Evolutionary conservation across 2,113 vertebrate genomes (phyloP), one percentile per base, ranked within the genome.

Genomic region (Dermatemys mawii): DNA sequence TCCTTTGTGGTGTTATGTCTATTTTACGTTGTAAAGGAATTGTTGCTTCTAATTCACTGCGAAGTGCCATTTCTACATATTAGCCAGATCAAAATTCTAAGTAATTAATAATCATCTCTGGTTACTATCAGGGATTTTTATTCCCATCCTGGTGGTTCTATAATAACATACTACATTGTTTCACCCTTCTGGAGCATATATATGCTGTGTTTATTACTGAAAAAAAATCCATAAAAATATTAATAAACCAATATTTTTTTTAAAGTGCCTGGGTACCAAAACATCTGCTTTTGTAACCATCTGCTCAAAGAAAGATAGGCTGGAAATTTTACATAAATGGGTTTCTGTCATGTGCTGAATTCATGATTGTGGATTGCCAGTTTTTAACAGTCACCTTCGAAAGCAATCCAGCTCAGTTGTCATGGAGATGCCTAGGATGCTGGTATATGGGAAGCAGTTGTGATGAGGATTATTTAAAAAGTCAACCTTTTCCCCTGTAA

Each of bases 401-500:
- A 90, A 89, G 86, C 60, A 88, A 55, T 89, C 75, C 82, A 90
- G 80, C 60, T 92, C 70, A 5, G 96, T 96, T 97, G 89, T 95
- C 94, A 95, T 95, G 94, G 97, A 93, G 94, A 97, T 84, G 48
- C 46, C 16, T 24, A 3, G 86, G 92, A 12, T 88, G 90, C 80
- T 83, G n/a, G 32, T 0, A 79, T 38, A 81, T 57, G 83, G 50
- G 54, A 49, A 75, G 50, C 48, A 70, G 63, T 38, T 44, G 48
- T 53, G 8, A 53, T 96, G 76, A 80, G 85, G 78, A 88, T 87
- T 88, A 53, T 91, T 93, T 78, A 1, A 95, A 96, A 96, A 94
- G 29, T 63, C 10, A 6, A 81, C 82, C 51, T 9, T 35, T 83
- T 95, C 90, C 92, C 95, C 54, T 82, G 41, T 80, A 63, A 89